These are phyloP conservation scores for Hemitrygon akajei DNA, from an alignment of 2,797 vertebrate species.

Conservation along the genomic window DNA sequence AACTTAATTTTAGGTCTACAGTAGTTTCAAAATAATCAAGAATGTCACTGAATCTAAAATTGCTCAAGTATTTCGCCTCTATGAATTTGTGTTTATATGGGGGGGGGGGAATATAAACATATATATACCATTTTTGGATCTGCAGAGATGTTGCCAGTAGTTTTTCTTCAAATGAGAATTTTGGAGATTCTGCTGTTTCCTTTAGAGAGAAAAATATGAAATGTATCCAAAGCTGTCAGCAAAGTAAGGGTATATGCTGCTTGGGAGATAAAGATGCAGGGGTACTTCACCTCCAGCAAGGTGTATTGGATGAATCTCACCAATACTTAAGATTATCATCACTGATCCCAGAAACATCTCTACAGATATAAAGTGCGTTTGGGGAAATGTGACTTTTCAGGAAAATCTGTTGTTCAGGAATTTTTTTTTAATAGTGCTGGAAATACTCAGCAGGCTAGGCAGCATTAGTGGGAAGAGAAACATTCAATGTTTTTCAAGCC, in stretches of 20 bases:
- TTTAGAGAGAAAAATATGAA: not conserved
- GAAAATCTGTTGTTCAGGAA: not conserved
- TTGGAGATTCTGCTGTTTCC: not conserved
- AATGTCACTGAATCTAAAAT: not conserved
- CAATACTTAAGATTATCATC: not conserved
- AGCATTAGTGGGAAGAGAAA: too few relatives aligned
- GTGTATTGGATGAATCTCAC: not conserved
- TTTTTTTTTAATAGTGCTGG: not conserved
- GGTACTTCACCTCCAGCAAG: not conserved
- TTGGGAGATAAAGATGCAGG: not conserved
- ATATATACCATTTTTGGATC: not conserved
- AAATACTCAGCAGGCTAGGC: too few relatives aligned
- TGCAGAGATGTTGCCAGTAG: not conserved
- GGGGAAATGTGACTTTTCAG: not conserved
- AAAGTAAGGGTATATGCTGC: not conserved
- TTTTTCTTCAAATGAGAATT: not conserved
- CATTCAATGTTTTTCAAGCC: too few relatives aligned
- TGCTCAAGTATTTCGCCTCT: not conserved
- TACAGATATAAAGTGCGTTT: not conserved
- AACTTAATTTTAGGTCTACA: not conserved
- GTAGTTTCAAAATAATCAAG: not conserved
- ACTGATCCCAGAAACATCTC: not conserved
- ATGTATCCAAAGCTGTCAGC: not conserved
- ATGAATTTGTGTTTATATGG: not conserved
- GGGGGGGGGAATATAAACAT: too few relatives aligned